phyloP scores from a whole-genome alignment of 1,140 invertebrate species.

The Bradysia coprophila region DNA sequence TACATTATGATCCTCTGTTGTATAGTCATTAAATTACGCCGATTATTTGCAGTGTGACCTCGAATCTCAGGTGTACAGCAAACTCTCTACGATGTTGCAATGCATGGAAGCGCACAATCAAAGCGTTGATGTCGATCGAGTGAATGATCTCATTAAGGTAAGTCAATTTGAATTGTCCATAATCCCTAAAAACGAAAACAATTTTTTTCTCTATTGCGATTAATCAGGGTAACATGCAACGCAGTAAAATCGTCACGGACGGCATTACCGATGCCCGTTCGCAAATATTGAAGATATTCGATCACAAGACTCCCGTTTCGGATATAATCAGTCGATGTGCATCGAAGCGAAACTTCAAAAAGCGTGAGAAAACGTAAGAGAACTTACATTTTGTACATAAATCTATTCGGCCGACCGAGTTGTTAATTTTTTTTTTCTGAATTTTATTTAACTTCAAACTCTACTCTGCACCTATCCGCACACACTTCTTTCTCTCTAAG shows the following conservation, averaged over 20 bases:
- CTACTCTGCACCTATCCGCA: too few species aligned
- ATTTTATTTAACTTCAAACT: too few species aligned
- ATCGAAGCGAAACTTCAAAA: conserved; percentile 80
- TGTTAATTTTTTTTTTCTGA: too few species aligned
- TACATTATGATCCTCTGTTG: not conserved
- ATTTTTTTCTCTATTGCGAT: conserved; percentile 1
- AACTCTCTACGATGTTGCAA: conserved; percentile 39
- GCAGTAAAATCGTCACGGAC: conserved; percentile 82
- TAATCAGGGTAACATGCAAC: conserved; percentile 76
- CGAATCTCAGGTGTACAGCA: conserved; percentile 38
- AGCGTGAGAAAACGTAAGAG: conserved; percentile 44
- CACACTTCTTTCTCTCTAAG: too few species aligned
- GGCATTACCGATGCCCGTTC: conserved; percentile 73
- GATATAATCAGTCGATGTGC: conserved; percentile 79
- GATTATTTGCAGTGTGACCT: conserved; percentile 26
- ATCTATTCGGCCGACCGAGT: too few species aligned
- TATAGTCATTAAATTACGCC: not conserved
- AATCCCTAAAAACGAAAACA: not conserved
- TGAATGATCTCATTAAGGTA: conserved; percentile 62
- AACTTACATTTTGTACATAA: not conserved
- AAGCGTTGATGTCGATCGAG: conserved; percentile 44
- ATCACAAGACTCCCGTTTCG: conserved; percentile 71
- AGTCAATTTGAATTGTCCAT: conserved; percentile 2
- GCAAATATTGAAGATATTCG: conserved; percentile 76
- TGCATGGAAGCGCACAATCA: conserved; percentile 41